A percentile compares a stretch with the other conserved stretches of the same genome.
Evolutionary conservation across 37 sponge, comb jelly and placozoan species (phyloP).

Genomic region (Cliona cf. orientalis): DNA sequence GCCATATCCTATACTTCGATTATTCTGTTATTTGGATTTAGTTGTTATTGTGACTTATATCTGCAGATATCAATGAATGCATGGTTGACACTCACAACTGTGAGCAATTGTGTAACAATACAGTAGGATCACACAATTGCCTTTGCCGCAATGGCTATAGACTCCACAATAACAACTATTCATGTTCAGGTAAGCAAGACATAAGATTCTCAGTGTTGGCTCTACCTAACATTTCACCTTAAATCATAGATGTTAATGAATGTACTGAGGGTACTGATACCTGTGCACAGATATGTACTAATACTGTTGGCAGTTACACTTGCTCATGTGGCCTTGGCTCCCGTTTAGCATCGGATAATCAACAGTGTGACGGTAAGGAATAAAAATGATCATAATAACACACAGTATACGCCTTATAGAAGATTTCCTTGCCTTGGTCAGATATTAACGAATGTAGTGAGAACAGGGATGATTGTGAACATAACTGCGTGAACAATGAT

Average conservation of each 20-base stretch:
- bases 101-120: background rate
- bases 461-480: slow-evolving; percentile 23
- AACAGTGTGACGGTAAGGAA: no score
- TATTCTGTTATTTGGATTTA: no score
- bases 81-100: no score
- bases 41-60: no score
- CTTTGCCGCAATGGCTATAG: background rate
- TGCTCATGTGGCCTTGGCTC: slow-evolving; percentile 58
- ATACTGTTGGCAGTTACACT: slow-evolving; percentile 50
- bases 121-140: background rate
- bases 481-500: slow-evolving; percentile 47
- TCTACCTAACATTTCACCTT: no score
- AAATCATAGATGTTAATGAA: slow-evolving; percentile 68
- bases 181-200: background rate
- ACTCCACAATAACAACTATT: background rate
- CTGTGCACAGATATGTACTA: slow-evolving; percentile 40
- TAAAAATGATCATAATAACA: no score
- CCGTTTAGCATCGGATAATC: no score
- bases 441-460: slow-evolving; percentile 62
- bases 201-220: no score
- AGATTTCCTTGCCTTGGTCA: background rate
- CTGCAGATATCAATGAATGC: background rate
- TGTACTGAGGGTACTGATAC: slow-evolving; percentile 23
- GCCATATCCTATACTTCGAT: no score
- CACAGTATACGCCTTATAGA: no score